phyloP scores from a whole-genome alignment of 2,113 vertebrate genomes.

The Notechis scutatus region DNA sequence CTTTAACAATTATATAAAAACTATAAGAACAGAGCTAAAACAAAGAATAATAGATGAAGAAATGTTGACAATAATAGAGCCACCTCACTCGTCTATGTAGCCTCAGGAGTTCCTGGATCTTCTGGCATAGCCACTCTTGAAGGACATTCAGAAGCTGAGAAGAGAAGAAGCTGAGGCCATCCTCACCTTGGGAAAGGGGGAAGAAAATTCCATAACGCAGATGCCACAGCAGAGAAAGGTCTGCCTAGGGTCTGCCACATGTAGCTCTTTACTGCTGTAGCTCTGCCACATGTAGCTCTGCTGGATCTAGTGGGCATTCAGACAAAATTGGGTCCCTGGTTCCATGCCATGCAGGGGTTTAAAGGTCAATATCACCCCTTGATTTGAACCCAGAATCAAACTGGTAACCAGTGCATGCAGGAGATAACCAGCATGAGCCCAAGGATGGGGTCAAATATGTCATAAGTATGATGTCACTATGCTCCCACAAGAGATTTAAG shows the following conservation, averaged over 20 bases:
- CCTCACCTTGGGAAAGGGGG: neutral
- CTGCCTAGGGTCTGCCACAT: neutral
- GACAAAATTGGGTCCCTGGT: neutral
- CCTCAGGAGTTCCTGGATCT: neutral
- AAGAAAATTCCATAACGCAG: neutral
- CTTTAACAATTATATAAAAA: neutral
- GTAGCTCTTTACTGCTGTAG: neutral
- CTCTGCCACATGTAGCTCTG: neutral
- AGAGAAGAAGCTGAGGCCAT: neutral
- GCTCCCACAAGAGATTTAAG: neutral
- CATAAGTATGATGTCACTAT: neutral
- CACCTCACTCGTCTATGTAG: neutral
- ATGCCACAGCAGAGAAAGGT: neutral
- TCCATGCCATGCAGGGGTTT: neutral
- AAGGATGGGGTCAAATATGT: neutral
- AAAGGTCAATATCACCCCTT: neutral
- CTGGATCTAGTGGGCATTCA: neutral
- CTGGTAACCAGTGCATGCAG: neutral
- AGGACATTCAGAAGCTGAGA: neutral
- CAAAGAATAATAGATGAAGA: neutral
- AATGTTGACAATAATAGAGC: neutral
- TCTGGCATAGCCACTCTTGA: neutral
- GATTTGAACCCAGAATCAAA: neutral
- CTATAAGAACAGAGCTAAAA: neutral
- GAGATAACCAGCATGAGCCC: neutral